Evolutionary conservation across 2,888 invertebrate genomes (phyloP).

Genomic region (Leucophora obtusa): DNA sequence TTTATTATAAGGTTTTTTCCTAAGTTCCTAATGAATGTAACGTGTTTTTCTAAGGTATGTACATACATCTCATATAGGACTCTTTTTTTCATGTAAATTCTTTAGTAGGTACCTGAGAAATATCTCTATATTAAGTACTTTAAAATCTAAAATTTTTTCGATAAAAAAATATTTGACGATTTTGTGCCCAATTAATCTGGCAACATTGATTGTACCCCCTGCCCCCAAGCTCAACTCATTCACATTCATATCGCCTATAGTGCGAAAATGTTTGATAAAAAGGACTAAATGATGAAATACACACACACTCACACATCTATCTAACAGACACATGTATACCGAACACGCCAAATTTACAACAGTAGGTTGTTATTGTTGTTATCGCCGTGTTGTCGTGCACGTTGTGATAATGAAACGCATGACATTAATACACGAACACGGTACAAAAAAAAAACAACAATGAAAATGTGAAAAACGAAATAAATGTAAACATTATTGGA

Average conservation of each 20-base stretch:
- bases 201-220: no score
- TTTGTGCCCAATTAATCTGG: no score
- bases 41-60: no score
- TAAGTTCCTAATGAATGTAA: no score
- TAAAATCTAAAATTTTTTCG: no score
- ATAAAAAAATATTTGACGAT: no score
- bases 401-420: constrained; percentile 57
- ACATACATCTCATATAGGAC: no score
- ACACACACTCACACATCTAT: constrained; percentile 4
- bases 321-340: not conserved
- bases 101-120: no score
- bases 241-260: not conserved
- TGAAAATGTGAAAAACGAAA: constrained; percentile 33
- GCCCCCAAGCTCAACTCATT: not conserved
- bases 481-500: constrained; percentile 19
- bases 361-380: constrained; percentile 6
- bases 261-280: constrained; percentile 29
- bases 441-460: constrained; percentile 3
- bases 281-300: constrained; percentile 33
- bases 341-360: not conserved
- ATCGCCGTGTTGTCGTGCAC: constrained; percentile 31
- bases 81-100: no score
- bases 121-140: no score
- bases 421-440: constrained; percentile 29
- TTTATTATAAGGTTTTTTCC: no score